Conservation (phyloP, 2,797 vertebrate genomes). For the Chaunax sp. region DNA sequence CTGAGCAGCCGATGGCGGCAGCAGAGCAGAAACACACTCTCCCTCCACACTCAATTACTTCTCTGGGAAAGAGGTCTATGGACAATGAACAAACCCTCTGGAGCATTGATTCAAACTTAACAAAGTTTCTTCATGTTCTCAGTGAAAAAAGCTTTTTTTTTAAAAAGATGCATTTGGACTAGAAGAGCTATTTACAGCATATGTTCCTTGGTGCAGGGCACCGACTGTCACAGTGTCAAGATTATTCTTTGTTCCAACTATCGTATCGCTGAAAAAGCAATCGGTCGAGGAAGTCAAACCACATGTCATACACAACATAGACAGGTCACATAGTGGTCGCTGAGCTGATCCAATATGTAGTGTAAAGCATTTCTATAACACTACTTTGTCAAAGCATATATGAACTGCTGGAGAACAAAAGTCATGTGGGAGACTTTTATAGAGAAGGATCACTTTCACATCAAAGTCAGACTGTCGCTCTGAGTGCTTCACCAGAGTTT, state of each 20-base stretch:
- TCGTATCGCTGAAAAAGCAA: constrained; percentile 53
- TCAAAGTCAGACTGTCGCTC: constrained; percentile 59
- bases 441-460: constrained; percentile 62
- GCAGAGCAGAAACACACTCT: constrained; percentile 66
- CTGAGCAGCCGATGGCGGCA: constrained; percentile 68
- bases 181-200: constrained; percentile 23
- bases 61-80: constrained; percentile 50
- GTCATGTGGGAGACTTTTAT: constrained; percentile 38
- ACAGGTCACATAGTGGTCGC: constrained; percentile 26
- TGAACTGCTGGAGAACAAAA: constrained; percentile 44
- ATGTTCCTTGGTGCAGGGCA: constrained; percentile 27
- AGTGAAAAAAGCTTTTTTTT: constrained; percentile 47
- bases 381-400: constrained; percentile 44
- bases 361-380: constrained; percentile 30
- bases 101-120: constrained; percentile 54
- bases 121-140: constrained; percentile 53
- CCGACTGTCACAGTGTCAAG: constrained; percentile 37
- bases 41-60: constrained; percentile 70
- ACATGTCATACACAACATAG: constrained; percentile 32
- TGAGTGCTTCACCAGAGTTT: constrained; percentile 32
- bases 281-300: constrained; percentile 32
- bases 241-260: constrained; percentile 35
- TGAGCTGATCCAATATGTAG: constrained; percentile 22
- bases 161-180: constrained; percentile 19
- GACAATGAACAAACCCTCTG: constrained; percentile 65